These are phyloP conservation scores for Drosophila falleni DNA, from an alignment of 2,888 invertebrate species.

Conservation along the genomic window DNA sequence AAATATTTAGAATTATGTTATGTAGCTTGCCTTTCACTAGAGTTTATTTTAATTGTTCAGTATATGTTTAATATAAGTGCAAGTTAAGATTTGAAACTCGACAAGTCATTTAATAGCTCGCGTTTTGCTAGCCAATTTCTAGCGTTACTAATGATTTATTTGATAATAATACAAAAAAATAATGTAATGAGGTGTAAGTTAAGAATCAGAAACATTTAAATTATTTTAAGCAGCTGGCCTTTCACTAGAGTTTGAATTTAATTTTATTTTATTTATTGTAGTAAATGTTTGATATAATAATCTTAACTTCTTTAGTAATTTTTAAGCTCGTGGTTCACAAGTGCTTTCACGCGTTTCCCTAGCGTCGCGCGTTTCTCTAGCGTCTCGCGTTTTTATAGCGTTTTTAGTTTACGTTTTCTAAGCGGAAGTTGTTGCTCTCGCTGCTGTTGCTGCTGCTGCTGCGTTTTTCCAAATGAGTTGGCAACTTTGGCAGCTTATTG, in stretches of 20 bases:
- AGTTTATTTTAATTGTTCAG: too few relatives aligned
- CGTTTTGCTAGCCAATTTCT: too few relatives aligned
- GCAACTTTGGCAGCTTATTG: slow-evolving; percentile 77
- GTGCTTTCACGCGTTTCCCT: background rate
- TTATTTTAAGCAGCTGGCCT: background rate
- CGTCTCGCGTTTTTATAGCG: slow-evolving; percentile 31
- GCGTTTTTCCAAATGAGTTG: slow-evolving; percentile 80
- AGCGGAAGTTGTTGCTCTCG: slow-evolving; percentile 74
- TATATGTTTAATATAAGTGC: too few relatives aligned
- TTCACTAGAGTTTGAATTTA: background rate
- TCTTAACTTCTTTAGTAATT: too few relatives aligned
- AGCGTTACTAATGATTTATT: background rate
- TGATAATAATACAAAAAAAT: background rate
- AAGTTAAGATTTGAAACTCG: too few relatives aligned
- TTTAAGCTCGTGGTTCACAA: background rate
- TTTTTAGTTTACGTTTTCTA: slow-evolving; percentile 57
- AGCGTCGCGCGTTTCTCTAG: slow-evolving; percentile 16
- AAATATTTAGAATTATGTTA: too few relatives aligned
- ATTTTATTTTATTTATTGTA: background rate
- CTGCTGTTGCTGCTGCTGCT: slow-evolving; percentile 29
- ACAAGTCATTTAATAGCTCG: too few relatives aligned
- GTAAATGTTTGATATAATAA: too few relatives aligned
- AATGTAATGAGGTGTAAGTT: background rate
- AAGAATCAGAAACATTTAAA: background rate
- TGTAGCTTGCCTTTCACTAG: too few relatives aligned